These are phyloP conservation scores for Colletes gigas DNA, from an alignment of 1,140 invertebrate genomes.

Conservation along the genomic window DNA sequence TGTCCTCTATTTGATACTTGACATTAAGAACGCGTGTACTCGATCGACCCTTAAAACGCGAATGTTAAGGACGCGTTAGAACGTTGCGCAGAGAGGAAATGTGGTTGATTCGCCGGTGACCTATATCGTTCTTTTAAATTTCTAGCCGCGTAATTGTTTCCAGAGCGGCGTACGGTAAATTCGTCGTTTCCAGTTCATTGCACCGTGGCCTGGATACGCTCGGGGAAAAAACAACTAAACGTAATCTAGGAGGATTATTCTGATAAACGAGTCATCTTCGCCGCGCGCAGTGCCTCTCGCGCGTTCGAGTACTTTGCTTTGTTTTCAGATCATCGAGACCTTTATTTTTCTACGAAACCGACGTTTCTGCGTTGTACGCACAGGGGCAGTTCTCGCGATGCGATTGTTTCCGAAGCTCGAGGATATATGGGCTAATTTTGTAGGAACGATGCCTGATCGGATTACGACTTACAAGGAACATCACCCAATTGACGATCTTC, in stretches of 20 bases:
- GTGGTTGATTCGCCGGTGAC: constrained; percentile 38
- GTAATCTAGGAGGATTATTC: background rate
- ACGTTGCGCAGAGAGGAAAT: constrained; percentile 14
- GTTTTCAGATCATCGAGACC: background rate
- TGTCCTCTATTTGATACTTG: background rate
- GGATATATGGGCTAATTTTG: no score
- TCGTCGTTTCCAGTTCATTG: constrained; percentile 46
- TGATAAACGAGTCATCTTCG: background rate
- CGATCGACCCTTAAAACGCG: background rate
- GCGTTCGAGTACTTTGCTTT: background rate
- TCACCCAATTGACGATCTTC: no score
- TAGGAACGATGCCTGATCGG: no score
- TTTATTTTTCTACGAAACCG: background rate
- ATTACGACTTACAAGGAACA: no score
- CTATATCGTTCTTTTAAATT: constrained; percentile 48
- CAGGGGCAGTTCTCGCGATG: no score
- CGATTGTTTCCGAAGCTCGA: no score
- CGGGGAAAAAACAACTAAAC: constrained; percentile 3
- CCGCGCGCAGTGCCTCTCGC: background rate
- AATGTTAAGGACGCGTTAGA: constrained; percentile 29
- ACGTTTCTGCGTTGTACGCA: background rate
- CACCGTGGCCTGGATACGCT: constrained; percentile 18
- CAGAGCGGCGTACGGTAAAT: constrained; percentile 8
- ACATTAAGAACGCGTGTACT: background rate
- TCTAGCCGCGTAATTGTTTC: constrained; percentile 38